Base-by-base conservation (phyloP, 2,113 vertebrate species). In the Leptosomus discolor region DNA sequence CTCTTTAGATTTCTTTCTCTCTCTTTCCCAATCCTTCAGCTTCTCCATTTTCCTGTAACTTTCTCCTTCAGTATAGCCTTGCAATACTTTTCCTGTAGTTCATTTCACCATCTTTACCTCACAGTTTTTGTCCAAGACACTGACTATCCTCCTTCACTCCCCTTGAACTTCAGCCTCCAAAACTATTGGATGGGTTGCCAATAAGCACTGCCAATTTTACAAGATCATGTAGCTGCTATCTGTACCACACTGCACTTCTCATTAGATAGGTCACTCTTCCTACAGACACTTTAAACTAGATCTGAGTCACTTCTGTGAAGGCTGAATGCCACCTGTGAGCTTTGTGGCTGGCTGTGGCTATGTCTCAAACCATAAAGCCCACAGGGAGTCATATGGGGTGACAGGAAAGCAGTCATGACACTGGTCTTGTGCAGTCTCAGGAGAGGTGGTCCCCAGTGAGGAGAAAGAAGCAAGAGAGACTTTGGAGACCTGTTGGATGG, bases 401-500 rank as follows among this genome's bases (percentile, higher is more conserved):
- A 12, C 14, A 50, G 24, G n/a, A 57, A 75, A 71, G 7, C 2
- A 4, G 13, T 34, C 21, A 57, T 34, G 37, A 8, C 21, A 3
- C 15, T 65, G 34, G 5, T 17, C 9, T 78, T 7, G 13, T 20
- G 11, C 26, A 67, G 23, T 30, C 39, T 58, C 43, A 24, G 24
- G 7, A 39, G 5, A 58, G 11, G 13, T 7, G 11, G 3, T 63
- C 14, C 5, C 8, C 9, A 19, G 17, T 2, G 1, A 34, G 53
- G 30, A 54, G 24, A 39, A 24, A 46, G 32, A 69, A 53, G 6
- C 36, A n/a, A 58, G 43, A 63, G 13, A 64, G 39, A 16, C 15
- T 4, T 1, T 76, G 48, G 21, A 76, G 14, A n/a, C n/a, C 6
- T 41, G 8, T 0, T 46, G 15, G 21, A 37, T 24, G 5, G 3